Percentiles rank a stretch among this genome's conserved stretches.
These are phyloP conservation scores for Oxyruncus cristatus DNA, from an alignment of 2,113 vertebrate species.

Conservation along the genomic window DNA sequence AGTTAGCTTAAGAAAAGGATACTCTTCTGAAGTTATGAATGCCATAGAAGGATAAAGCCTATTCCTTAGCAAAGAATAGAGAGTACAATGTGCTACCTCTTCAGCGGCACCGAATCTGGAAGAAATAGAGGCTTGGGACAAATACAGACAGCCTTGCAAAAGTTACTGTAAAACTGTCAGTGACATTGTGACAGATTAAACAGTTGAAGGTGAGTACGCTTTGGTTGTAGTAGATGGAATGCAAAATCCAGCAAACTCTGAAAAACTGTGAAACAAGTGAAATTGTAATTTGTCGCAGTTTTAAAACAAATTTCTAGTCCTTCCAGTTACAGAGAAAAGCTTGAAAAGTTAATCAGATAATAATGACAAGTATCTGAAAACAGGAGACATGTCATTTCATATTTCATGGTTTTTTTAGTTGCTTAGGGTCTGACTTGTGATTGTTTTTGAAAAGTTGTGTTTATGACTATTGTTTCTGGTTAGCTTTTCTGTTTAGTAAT, in stretches of 20 bases:
- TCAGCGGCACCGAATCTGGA: not conserved
- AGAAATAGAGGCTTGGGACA: not conserved
- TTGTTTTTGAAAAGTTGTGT: not conserved
- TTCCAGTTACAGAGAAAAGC: not conserved
- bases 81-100: not conserved
- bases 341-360: not conserved
- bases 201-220: not conserved
- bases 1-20: not conserved
- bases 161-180: not conserved
- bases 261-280: not conserved
- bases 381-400: not conserved
- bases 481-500: not conserved
- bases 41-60: not conserved
- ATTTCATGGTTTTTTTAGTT: not conserved
- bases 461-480: not conserved
- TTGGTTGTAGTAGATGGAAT: not conserved
- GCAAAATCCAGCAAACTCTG: not conserved
- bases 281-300: not conserved
- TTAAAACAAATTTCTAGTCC: not conserved
- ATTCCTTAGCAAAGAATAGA: not conserved
- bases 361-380: not conserved
- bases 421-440: not conserved
- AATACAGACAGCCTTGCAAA: not conserved
- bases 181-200: not conserved
- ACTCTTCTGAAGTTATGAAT: not conserved